A percentile compares a stretch with the other conserved stretches of the same genome.
These are phyloP conservation scores for Ia io DNA, from an alignment of 2,113 vertebrate species.

Conservation along the genomic window DNA sequence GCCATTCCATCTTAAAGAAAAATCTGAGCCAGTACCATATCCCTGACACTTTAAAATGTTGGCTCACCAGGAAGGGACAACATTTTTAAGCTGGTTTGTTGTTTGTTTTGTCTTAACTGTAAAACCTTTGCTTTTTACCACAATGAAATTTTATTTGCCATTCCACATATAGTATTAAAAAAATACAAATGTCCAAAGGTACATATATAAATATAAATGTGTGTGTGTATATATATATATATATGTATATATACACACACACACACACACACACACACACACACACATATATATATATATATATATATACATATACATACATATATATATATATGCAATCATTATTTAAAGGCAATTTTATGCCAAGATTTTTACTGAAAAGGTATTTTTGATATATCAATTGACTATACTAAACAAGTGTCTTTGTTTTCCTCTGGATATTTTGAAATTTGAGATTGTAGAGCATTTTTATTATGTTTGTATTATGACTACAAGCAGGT, in stretches of 20 bases:
- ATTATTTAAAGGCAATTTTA: slow-evolving; percentile 25
- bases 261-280: no score
- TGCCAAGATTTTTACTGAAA: background rate
- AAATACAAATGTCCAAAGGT: background rate
- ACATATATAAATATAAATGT: background rate
- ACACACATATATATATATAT: background rate
- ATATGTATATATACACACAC: no score
- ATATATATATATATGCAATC: background rate
- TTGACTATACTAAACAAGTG: background rate
- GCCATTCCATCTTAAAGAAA: background rate
- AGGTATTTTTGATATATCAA: background rate
- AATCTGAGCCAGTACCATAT: background rate
- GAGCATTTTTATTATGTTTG: background rate
- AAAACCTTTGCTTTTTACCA: background rate
- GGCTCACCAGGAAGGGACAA: background rate
- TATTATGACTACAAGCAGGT: background rate
- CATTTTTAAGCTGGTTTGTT: background rate
- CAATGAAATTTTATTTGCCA: background rate
- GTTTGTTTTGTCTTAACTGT: background rate
- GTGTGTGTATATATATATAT: no score
- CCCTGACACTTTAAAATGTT: background rate
- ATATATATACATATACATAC: no score
- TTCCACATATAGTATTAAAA: background rate
- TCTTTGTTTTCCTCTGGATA: background rate
- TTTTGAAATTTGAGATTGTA: background rate